phyloP scores from a whole-genome alignment of 2,797 vertebrate genomes.

The Eutrigla gurnardus region DNA sequence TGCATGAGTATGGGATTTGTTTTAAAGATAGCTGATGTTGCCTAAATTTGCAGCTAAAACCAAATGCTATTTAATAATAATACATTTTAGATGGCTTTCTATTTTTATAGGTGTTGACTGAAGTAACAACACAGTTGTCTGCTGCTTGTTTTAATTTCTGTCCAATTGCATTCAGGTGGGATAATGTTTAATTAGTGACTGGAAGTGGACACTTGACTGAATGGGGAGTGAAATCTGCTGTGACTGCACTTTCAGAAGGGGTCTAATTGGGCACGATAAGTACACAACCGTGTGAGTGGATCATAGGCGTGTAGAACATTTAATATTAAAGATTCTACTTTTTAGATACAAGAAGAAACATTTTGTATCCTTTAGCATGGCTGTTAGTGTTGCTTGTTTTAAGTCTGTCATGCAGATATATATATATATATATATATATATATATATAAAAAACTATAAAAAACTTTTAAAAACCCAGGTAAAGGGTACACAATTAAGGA shows the following conservation, averaged over 20 bases:
- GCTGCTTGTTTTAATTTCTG: slow-evolving; percentile 10
- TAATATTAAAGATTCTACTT: not conserved
- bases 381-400: not conserved
- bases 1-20: not conserved
- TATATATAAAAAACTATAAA: too few species aligned
- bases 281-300: not conserved
- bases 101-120: not conserved
- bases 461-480: too few species aligned
- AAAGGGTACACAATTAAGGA: not conserved
- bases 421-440: too few species aligned
- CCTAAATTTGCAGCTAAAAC: not conserved
- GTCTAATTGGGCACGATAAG: not conserved
- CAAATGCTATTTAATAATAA: too few species aligned
- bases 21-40: not conserved
- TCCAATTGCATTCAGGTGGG: not conserved
- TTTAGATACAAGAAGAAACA: not conserved
- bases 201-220: not conserved
- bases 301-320: not conserved
- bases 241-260: not conserved
- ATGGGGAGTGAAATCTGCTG: not conserved
- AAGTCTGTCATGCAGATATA: too few species aligned
- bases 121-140: slow-evolving; percentile 21
- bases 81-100: too few species aligned
- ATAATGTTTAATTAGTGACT: not conserved
- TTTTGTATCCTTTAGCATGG: not conserved